Evolutionary conservation across 2,113 vertebrate genomes (phyloP).

Genomic region (Potamarius usumacintae): DNA sequence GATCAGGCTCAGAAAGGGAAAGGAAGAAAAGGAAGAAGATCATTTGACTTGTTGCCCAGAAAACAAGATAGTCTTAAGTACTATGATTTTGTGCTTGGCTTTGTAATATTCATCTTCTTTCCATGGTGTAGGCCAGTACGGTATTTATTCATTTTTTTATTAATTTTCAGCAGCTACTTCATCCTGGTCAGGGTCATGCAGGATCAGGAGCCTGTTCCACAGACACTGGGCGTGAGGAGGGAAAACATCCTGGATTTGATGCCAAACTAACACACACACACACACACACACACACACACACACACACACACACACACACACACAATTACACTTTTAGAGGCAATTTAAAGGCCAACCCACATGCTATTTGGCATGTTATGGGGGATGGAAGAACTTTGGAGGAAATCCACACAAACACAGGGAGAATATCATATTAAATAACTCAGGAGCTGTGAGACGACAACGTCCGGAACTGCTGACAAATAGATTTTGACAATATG

Average conservation of each 20-base stretch:
- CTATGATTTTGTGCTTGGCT: neutral
- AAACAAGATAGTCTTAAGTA: neutral
- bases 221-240: neutral
- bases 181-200: neutral
- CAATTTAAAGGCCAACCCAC: neutral
- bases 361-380: neutral
- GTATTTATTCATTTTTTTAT: neutral
- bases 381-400: neutral
- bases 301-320: neutral
- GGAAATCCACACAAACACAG: neutral
- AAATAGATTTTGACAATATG: neutral
- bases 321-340: neutral
- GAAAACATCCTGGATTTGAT: neutral
- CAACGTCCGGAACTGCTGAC: neutral
- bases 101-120: neutral
- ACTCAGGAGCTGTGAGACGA: neutral
- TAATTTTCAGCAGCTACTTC: neutral
- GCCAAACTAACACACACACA: neutral
- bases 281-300: too few species aligned
- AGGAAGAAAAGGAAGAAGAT: neutral
- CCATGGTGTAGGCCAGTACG: neutral
- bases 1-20: neutral
- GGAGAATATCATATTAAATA: neutral
- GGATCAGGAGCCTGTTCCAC: neutral
- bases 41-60: conserved; percentile 17